Evolutionary conservation across 1,140 invertebrate species (phyloP).

Genomic region (Chrysopa pallens): DNA sequence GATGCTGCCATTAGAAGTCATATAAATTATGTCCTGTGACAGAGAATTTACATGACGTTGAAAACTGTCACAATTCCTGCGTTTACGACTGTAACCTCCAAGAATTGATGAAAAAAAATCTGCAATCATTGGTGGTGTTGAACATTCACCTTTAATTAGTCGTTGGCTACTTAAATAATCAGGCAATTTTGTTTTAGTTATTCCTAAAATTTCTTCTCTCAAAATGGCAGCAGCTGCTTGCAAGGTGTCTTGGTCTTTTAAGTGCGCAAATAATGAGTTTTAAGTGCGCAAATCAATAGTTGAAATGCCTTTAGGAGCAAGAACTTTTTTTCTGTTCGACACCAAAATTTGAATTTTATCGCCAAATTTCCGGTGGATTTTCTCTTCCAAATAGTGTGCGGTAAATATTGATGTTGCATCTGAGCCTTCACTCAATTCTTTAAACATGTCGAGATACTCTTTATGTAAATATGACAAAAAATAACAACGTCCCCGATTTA

Average conservation of each 20-base stretch:
- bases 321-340: slow-evolving; percentile 8
- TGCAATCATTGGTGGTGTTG: neutral
- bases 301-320: slow-evolving; percentile 8
- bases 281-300: too few species aligned
- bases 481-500: too few species aligned
- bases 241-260: slow-evolving; percentile 9
- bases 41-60: neutral
- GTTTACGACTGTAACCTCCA: slow-evolving; percentile 4
- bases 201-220: slow-evolving; percentile 5
- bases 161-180: slow-evolving; percentile 8
- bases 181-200: slow-evolving; percentile 6
- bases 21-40: slow-evolving; percentile 7
- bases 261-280: slow-evolving; percentile 10
- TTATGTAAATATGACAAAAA: too few species aligned
- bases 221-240: slow-evolving; percentile 10
- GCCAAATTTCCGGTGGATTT: slow-evolving; percentile 7
- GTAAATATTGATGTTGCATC: neutral
- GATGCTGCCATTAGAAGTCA: slow-evolving; percentile 2
- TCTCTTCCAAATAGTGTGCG: slow-evolving; percentile 9
- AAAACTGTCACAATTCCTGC: neutral
- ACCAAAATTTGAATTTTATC: slow-evolving; percentile 8
- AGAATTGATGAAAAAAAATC: slow-evolving; percentile 6
- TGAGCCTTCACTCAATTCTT: too few species aligned
- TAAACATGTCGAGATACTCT: too few species aligned
- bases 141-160: slow-evolving; percentile 11